Percentiles rank a stretch among this genome's conserved stretches.
Evolutionary conservation across 2,113 vertebrate genomes (phyloP).

Genomic region (Bos javanicus): DNA sequence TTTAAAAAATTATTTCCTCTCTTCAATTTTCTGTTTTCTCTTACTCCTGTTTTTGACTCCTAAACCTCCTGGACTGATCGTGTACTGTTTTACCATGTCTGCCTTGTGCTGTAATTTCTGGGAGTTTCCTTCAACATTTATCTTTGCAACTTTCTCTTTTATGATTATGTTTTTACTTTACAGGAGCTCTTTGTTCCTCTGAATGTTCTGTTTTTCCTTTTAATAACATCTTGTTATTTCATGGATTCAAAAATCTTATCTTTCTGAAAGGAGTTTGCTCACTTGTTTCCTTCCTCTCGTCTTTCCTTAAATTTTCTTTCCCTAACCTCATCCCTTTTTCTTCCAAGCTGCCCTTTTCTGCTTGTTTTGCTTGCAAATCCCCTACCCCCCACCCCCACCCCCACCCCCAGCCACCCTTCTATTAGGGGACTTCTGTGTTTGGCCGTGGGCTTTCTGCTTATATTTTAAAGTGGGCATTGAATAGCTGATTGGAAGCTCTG

Average conservation of each 20-base stretch:
- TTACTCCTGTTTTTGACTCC: neutral
- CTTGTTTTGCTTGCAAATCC: neutral
- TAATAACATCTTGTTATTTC: neutral
- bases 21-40: neutral
- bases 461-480: neutral
- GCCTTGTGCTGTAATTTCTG: neutral
- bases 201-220: neutral
- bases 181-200: neutral
- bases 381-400: too few species aligned
- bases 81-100: neutral
- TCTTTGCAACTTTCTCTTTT: neutral
- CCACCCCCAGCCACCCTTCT: neutral
- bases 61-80: neutral
- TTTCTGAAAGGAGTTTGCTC: neutral
- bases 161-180: neutral
- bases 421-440: neutral
- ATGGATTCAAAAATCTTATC: neutral
- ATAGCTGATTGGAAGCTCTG: neutral
- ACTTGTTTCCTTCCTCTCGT: neutral
- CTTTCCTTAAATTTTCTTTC: neutral
- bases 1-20: neutral
- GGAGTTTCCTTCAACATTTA: neutral
- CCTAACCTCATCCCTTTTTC: neutral
- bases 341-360: neutral
- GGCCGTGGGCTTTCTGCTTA: neutral